phyloP scores from a whole-genome alignment of 2,113 vertebrate species.

The Zingel zingel region DNA sequence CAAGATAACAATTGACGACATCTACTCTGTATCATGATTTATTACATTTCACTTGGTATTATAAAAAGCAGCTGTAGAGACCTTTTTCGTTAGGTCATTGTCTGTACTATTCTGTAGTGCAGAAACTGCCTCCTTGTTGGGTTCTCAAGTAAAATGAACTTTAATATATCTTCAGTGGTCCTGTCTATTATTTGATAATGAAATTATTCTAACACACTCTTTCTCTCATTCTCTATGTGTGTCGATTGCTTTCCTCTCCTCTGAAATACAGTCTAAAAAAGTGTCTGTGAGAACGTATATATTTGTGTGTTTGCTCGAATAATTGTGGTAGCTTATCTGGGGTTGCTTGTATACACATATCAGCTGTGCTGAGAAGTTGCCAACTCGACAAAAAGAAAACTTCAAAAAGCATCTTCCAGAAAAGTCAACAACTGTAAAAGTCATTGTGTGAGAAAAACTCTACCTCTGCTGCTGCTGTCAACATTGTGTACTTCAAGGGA shows the following conservation, averaged over 20 bases:
- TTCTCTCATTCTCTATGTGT: constrained; percentile 23
- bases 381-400: constrained; percentile 50
- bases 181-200: no score
- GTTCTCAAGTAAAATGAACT: no score
- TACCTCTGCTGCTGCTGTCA: constrained; percentile 50
- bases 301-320: constrained; percentile 17
- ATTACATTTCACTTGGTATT: no score
- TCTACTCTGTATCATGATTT: no score
- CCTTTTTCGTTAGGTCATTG: no score
- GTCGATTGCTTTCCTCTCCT: constrained; percentile 34
- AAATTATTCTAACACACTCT: neutral
- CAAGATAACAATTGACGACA: no score
- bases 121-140: no score
- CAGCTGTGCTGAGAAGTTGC: constrained; percentile 40
- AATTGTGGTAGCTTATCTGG: neutral
- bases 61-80: no score
- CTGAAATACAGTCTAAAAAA: constrained; percentile 17
- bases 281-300: constrained; percentile 3
- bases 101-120: no score
- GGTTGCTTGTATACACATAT: neutral
- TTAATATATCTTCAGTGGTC: no score
- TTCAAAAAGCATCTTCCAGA: constrained; percentile 50
- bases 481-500: constrained; percentile 58
- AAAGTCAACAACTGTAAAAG: constrained; percentile 52
- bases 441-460: constrained; percentile 40